These are phyloP conservation scores for Glomeris marginata DNA, from an alignment of 2,888 invertebrate species.

Conservation along the genomic window DNA sequence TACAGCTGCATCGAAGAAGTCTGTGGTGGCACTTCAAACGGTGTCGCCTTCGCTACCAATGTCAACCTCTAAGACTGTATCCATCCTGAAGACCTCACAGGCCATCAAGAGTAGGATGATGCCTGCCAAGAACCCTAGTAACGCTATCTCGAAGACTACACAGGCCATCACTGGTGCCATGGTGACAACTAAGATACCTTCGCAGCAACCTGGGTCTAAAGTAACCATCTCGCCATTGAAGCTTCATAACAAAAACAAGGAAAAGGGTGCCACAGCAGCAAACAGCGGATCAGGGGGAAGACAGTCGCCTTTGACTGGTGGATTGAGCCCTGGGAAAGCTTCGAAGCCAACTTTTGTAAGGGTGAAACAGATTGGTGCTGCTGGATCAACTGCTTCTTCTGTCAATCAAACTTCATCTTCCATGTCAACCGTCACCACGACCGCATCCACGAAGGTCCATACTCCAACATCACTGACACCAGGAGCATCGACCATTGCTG, in stretches of 20 bases:
- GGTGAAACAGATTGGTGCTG: conserved; percentile 17
- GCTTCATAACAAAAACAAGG: conserved; percentile 18
- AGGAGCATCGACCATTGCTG: not conserved
- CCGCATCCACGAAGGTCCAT: not conserved
- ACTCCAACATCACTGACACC: not conserved
- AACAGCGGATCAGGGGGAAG: conserved; percentile 12
- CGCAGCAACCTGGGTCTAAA: conserved; percentile 9
- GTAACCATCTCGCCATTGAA: conserved; percentile 17
- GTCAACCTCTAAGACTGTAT: conserved; percentile 12
- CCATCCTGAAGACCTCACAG: conserved; percentile 14
- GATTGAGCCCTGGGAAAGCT: conserved; percentile 16
- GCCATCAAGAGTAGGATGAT: conserved; percentile 11
- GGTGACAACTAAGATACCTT: conserved; percentile 7
- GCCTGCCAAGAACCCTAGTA: conserved; percentile 12
- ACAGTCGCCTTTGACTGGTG: not conserved
- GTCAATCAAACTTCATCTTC: conserved; percentile 8
- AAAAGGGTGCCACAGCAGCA: conserved; percentile 13
- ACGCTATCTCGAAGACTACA: conserved; percentile 12
- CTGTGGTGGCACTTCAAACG: conserved; percentile 4
- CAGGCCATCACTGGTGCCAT: conserved; percentile 7
- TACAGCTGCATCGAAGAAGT: conserved; percentile 5
- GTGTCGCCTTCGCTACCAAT: conserved; percentile 8
- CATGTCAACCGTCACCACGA: conserved; percentile 8
- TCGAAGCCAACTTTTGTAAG: conserved; percentile 17
- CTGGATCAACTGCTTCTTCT: conserved; percentile 16